A percentile compares a stretch with the other conserved stretches of the same genome.
These are phyloP conservation scores for Microhierax caerulescens DNA, from an alignment of 2,797 vertebrate species.

Conservation along the genomic window DNA sequence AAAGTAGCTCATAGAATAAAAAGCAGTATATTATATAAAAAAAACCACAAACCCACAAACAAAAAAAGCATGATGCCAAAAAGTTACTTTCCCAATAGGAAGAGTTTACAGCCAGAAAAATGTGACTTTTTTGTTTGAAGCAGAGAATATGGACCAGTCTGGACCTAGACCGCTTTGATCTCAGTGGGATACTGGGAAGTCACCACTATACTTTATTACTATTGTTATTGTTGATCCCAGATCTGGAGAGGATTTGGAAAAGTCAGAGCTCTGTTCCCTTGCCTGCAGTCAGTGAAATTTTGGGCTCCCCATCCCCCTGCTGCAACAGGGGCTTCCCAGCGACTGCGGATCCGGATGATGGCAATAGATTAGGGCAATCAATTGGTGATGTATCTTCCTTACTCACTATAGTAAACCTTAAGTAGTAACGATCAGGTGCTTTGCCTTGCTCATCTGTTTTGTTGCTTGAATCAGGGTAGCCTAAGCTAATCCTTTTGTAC, in stretches of 20 bases:
- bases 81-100: not conserved
- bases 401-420: too few species aligned
- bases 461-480: too few species aligned
- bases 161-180: not conserved
- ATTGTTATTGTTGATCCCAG: not conserved
- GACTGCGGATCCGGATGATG: too few species aligned
- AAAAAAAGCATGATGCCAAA: not conserved
- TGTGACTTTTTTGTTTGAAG: not conserved
- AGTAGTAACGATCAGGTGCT: too few species aligned
- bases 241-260: not conserved
- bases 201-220: not conserved
- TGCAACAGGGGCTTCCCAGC: too few species aligned
- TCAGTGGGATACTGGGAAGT: not conserved
- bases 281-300: not conserved
- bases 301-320: too few species aligned
- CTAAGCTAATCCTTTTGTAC: too few species aligned
- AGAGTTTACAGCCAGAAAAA: not conserved
- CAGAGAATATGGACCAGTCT: not conserved
- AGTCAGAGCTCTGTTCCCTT: not conserved
- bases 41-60: too few species aligned
- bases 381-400: too few species aligned
- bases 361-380: too few species aligned
- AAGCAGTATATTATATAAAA: not conserved
- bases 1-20: not conserved
- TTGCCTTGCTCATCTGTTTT: too few species aligned